Conservation (phyloP, 2,113 vertebrate species). For the Mungos mungo region DNA sequence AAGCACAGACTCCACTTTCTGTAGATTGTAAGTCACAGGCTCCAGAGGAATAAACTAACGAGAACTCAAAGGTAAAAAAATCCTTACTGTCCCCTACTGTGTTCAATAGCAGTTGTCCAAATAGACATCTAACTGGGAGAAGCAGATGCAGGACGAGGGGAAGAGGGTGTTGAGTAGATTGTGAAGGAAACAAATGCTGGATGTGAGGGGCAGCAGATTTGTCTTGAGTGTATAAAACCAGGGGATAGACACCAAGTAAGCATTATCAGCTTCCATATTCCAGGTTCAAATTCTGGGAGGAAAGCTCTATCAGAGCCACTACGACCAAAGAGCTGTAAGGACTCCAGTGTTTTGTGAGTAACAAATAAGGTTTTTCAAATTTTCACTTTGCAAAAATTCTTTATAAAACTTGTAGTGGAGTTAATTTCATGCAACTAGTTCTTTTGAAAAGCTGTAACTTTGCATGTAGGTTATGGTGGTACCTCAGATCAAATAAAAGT, state of each 20-base stretch:
- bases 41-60: slow-evolving; percentile 16
- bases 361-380: neutral
- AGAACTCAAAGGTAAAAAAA: neutral
- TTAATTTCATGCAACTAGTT: neutral
- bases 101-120: neutral
- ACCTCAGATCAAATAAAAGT: neutral
- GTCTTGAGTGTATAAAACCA: neutral
- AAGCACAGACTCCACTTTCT: neutral
- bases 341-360: neutral
- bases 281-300: neutral
- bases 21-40: neutral
- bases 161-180: neutral
- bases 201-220: too few relatives aligned
- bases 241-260: neutral
- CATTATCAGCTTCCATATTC: neutral
- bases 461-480: neutral
- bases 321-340: neutral
- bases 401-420: neutral
- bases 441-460: slow-evolving; percentile 8
- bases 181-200: neutral
- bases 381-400: neutral
- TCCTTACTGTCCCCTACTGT: neutral
- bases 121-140: neutral
- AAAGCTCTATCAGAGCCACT: neutral
- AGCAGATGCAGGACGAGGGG: neutral